Evolutionary conservation across 2,797 vertebrate species (phyloP), one percentile per base, ranked within the genome.

Genomic region (Gadopsis bispinosus): DNA sequence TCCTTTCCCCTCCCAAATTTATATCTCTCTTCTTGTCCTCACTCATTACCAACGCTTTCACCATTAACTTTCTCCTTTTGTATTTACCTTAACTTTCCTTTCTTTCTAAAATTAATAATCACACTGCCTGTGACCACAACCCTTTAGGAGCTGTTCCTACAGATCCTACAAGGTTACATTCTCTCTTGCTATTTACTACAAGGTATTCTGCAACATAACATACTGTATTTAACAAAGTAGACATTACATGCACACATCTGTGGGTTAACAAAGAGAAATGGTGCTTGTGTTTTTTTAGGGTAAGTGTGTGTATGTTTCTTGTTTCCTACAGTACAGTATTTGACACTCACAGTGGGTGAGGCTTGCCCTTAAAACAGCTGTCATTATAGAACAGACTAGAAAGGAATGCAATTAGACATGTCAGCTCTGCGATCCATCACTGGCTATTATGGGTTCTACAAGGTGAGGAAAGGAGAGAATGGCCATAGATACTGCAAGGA

Each of bases 371-470:
- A 94, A 95, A 96, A 96, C 97, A 97, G 96, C 96, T 97, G 95
- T 96, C 97, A 97, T 97, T 96, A 96, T 83, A 85, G 94, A 94
- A 84, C 93, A 95, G 95, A 94, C 93, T 94, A 87, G 96, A 96
- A 96, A 96, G 95, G 93, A 96, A 92, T 95, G 95, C 95, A 96
- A 97, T 97, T 97, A 97, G 95, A 96, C 96, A 94, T 93, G 95
- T 97, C 96, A 95, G 95, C 94, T 95, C 92, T 93, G 93, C 94
- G 95, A 95, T 96, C 95, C 94, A 96, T 96, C 96, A 97, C 95
- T 93, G 89, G 88, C 88, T 94, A 96, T 97, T 97, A 97, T 95
- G 94, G 95, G 93, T 94, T 96, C 94, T 93, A 93, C 94, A 94
- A 96, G 94, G 95, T 95, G 95, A 96, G 91, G 94, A 95, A 84